phyloP scores from a whole-genome alignment of 2,113 vertebrate species.

The Electrona antarctica region DNA sequence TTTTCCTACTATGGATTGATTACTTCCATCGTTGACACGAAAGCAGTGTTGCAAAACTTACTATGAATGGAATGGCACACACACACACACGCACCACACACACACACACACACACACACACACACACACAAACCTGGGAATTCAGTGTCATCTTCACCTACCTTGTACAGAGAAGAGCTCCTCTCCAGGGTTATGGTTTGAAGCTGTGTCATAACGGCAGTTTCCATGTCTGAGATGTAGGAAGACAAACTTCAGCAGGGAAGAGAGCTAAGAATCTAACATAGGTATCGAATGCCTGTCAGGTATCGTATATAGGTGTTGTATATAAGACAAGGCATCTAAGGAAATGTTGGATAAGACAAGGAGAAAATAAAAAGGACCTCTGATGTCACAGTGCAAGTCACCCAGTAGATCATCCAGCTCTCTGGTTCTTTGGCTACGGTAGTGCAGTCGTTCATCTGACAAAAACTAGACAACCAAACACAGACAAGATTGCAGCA shows the following conservation, averaged over 20 bases:
- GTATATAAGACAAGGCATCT: too few species aligned
- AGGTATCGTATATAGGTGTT: too few species aligned
- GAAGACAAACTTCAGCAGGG: neutral
- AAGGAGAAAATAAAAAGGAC: constrained; percentile 48
- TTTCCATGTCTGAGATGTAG: constrained; percentile 87
- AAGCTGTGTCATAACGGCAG: constrained; percentile 89
- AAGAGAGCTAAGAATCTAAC: neutral
- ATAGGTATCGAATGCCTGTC: neutral
- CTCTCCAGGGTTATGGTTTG: constrained; percentile 86
- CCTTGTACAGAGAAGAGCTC: constrained; percentile 82
- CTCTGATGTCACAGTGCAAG: constrained; percentile 90
- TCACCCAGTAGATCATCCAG: constrained; percentile 90
- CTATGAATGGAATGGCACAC: too few species aligned
- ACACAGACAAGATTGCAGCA: constrained; percentile 11
- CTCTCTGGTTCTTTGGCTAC: constrained; percentile 89
- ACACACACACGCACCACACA: neutral
- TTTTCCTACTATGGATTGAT: too few species aligned
- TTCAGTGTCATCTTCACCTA: constrained; percentile 21
- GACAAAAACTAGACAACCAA: constrained; percentile 85
- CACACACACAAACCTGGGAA: neutral
- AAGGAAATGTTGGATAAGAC: neutral
- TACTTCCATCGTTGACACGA: too few species aligned
- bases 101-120: neutral
- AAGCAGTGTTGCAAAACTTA: too few species aligned
- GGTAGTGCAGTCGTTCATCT: constrained; percentile 91